Evolutionary conservation across 2,888 invertebrate species (phyloP).

Genomic region (Mesorhabditis spiculigera): DNA sequence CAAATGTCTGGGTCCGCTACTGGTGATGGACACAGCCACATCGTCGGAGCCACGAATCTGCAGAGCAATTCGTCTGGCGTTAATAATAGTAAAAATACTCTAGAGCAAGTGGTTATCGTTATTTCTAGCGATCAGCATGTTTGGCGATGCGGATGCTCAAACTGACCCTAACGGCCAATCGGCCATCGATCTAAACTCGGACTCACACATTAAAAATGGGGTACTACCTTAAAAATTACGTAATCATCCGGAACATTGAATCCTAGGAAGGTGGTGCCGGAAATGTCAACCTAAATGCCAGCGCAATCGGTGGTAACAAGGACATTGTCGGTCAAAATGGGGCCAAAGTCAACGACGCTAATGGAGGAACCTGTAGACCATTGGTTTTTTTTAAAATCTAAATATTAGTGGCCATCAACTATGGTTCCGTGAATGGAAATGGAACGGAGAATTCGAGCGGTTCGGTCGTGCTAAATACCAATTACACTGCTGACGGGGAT

Average conservation of each 20-base stretch:
- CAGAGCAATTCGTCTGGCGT: conserved; percentile 27
- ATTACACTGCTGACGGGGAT: conserved; percentile 30
- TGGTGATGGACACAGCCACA: conserved; percentile 35
- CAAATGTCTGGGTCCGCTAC: conserved; percentile 34
- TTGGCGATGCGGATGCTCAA: conserved; percentile 31
- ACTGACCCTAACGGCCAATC: conserved; percentile 21
- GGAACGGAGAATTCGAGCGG: conserved; percentile 36
- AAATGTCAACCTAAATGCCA: conserved; percentile 23
- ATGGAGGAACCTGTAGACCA: conserved; percentile 32
- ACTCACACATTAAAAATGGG: conserved; percentile 21
- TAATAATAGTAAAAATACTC: conserved; percentile 17
- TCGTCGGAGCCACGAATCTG: conserved; percentile 41
- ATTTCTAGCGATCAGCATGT: conserved; percentile 30
- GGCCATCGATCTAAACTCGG: conserved; percentile 28
- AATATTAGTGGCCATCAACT: conserved; percentile 32
- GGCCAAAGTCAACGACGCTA: conserved; percentile 31
- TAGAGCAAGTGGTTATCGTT: background rate
- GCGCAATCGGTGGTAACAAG: conserved; percentile 28
- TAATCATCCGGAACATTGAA: background rate
- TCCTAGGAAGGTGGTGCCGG: conserved; percentile 21
- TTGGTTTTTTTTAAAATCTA: background rate
- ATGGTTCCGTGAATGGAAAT: conserved; percentile 28
- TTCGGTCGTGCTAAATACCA: conserved; percentile 29
- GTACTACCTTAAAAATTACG: conserved; percentile 6
- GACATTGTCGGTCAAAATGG: conserved; percentile 38